Conservation (phyloP, 2,113 vertebrate species). For the Circaetus gallicus region DNA sequence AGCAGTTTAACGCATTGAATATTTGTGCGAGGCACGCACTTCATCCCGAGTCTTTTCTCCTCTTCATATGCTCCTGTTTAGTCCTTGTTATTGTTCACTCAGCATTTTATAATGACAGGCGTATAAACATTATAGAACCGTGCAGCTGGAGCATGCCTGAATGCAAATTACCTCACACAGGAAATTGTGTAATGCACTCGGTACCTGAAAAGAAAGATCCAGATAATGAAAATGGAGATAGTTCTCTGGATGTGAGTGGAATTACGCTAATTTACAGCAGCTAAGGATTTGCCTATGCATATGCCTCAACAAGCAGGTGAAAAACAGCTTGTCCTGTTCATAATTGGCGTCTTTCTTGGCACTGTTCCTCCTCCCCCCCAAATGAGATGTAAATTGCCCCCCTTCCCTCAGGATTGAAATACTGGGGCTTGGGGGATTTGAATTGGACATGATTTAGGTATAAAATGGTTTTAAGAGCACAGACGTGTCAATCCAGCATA, state of each 20-base stretch:
- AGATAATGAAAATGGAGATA: slow-evolving; percentile 13
- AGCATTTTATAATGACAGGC: slow-evolving; percentile 13
- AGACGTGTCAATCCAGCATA: background rate
- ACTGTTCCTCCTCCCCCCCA: background rate
- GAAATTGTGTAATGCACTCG: background rate
- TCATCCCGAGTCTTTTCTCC: background rate
- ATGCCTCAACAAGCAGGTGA: background rate
- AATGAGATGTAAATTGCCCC: background rate
- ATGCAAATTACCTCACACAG: background rate
- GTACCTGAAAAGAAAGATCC: slow-evolving; percentile 31
- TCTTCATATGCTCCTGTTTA: background rate
- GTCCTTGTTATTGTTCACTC: slow-evolving; percentile 23
- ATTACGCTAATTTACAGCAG: background rate
- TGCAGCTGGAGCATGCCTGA: background rate
- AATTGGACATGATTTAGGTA: background rate
- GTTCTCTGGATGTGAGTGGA: background rate
- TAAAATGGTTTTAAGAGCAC: slow-evolving; percentile 4
- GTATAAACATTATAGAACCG: background rate
- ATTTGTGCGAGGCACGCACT: background rate
- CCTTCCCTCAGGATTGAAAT: background rate
- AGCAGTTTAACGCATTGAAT: background rate
- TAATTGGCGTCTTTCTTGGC: background rate
- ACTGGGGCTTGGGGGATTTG: background rate
- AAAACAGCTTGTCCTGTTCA: background rate
- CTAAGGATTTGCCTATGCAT: background rate